These are phyloP conservation scores for Pomacea canaliculata DNA, from an alignment of 2,888 invertebrate species.

Conservation along the genomic window DNA sequence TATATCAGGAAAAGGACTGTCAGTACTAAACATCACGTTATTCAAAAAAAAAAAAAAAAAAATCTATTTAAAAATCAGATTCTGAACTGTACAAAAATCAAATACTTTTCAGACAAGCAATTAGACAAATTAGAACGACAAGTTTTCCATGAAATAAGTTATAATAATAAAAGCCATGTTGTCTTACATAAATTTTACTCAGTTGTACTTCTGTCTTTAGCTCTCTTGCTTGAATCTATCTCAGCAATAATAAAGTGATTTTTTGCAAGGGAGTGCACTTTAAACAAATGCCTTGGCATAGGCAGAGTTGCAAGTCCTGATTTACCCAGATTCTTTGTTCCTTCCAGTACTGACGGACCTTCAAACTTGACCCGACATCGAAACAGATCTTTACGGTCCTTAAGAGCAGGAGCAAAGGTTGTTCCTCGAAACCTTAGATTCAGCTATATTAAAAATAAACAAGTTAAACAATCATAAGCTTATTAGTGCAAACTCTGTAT, in stretches of 20 bases:
- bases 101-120: no score
- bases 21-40: no score
- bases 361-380: conserved; percentile 54
- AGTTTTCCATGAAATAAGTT: no score
- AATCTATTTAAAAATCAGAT: no score
- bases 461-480: no score
- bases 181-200: background rate
- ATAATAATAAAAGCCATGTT: no score
- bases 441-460: conserved; percentile 35
- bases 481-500: background rate
- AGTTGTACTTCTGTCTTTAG: background rate
- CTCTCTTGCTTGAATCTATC: conserved; percentile 6
- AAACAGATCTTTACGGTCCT: conserved; percentile 32
- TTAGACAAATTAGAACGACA: no score
- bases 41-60: no score
- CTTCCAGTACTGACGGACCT: conserved; percentile 56
- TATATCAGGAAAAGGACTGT: no score
- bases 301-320: conserved; percentile 52
- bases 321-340: conserved; percentile 50
- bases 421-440: conserved; percentile 43
- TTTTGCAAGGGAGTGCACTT: conserved; percentile 47
- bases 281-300: conserved; percentile 50
- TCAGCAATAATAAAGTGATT: conserved; percentile 33
- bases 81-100: no score
- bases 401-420: conserved; percentile 28